Evolutionary conservation across 2,888 invertebrate species (phyloP), one percentile per base, ranked within the genome.

Genomic region (Limnephilus marmoratus): DNA sequence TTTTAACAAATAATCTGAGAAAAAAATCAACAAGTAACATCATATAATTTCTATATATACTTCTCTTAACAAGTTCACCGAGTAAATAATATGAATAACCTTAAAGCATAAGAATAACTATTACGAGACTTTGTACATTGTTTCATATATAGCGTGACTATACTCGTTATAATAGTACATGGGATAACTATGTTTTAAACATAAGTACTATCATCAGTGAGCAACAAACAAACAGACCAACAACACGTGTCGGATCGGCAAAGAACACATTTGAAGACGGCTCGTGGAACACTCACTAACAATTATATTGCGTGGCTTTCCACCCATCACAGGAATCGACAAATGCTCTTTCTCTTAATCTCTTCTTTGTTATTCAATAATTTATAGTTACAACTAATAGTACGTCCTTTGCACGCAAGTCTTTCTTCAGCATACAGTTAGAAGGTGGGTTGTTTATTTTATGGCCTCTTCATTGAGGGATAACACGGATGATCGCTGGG

Each of bases 11-110:
- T 93, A 93, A 93, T 93, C 92, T 93, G 93, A 93, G 93, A 94
- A 93, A 93, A 92, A 94, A 94, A 94, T 93, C 93, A 93, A 94
- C 93, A 93, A 93, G 88, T 93, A 94, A 94, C 94, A 93, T 93
- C 92, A 92, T 91, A 92, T 93, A 93, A 90, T 91, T 86, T 92
- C 90, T 93, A 90, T 93, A 92, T 92, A 92, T 92, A 92, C 87
- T 91, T 93, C 85, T 92, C 91, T 93, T 93, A 92, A 93, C 92
- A 93, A 93, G 87, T 93, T 93, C 92, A 92, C 91, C 91, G 91
- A 93, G 91, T 90, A 93, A 93, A 93, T 92, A 93, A 91, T 92
- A 93, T 92, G 81, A 93, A 93, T 92, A 93, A 92, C 91, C 92
- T 94, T 93, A 93, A 93, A 94, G 92, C 94, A 90, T 92, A 93